These are phyloP conservation scores for Ophiodon elongatus DNA, from an alignment of 2,113 vertebrate genomes.

Conservation along the genomic window DNA sequence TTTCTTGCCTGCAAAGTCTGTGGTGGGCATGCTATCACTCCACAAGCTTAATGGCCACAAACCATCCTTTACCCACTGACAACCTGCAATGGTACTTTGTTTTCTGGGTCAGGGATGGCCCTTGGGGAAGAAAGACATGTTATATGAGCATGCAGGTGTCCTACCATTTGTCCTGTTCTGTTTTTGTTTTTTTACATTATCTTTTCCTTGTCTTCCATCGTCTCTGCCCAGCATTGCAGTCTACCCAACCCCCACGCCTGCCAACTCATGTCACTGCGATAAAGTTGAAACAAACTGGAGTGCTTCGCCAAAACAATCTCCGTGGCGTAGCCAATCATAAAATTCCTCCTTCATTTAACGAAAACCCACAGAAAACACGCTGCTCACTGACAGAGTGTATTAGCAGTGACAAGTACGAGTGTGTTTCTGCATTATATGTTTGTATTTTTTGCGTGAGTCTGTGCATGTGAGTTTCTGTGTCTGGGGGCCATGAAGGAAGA, in stretches of 20 bases:
- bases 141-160: conserved; percentile 48
- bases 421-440: conserved; percentile 43
- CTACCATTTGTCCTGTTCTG: neutral
- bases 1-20: conserved; percentile 12
- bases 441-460: conserved; percentile 12
- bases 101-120: conserved; percentile 43
- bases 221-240: conserved; percentile 18
- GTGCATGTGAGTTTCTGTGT: conserved; percentile 28
- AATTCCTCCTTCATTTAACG: conserved; percentile 33
- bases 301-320: conserved; percentile 63
- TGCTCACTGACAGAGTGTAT: conserved; percentile 49
- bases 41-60: conserved; percentile 38
- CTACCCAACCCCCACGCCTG: conserved; percentile 2
- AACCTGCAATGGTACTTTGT: conserved; percentile 32
- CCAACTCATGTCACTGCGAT: conserved; percentile 38
- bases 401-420: conserved; percentile 58
- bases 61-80: conserved; percentile 48
- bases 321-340: conserved; percentile 40
- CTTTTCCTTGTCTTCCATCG: conserved; percentile 14
- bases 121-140: neutral
- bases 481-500: conserved; percentile 31
- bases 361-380: conserved; percentile 50
- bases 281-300: conserved; percentile 26
- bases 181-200: neutral
- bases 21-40: conserved; percentile 21